Percentiles rank a stretch among this genome's conserved stretches.
Evolutionary conservation across 2,113 vertebrate genomes (phyloP).

Genomic region (Myocastor coypus): DNA sequence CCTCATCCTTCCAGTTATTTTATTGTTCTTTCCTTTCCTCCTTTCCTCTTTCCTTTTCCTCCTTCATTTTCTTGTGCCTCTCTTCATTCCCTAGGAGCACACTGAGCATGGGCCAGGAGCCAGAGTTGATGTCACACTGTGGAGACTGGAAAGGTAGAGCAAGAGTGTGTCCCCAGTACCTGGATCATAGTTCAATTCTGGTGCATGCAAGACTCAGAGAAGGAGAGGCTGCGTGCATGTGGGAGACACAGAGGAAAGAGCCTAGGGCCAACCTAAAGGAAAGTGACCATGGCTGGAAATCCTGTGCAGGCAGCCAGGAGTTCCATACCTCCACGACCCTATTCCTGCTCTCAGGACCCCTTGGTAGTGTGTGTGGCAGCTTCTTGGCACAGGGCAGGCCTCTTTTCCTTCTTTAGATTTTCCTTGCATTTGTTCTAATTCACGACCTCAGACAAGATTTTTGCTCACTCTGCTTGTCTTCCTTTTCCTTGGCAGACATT

Average conservation of each 20-base stretch:
- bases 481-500: background rate
- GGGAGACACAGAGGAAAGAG: background rate
- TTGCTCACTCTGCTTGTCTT: background rate
- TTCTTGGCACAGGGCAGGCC: background rate
- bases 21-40: background rate
- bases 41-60: background rate
- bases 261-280: background rate
- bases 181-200: background rate
- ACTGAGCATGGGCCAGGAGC: accelerated
- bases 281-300: background rate
- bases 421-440: background rate
- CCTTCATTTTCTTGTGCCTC: background rate
- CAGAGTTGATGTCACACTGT: background rate
- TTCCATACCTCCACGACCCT: background rate
- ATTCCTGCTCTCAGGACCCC: background rate
- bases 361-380: background rate
- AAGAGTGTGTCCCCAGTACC: background rate
- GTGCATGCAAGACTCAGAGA: no score
- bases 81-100: background rate
- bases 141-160: no score
- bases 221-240: accelerated
- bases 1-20: accelerated
- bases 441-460: background rate
- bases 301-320: background rate
- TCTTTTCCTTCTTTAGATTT: background rate